Percentiles rank a stretch among this genome's conserved stretches.
Evolutionary conservation across 2,797 vertebrate genomes (phyloP).

Genomic region (Hephaestus fuliginosus): DNA sequence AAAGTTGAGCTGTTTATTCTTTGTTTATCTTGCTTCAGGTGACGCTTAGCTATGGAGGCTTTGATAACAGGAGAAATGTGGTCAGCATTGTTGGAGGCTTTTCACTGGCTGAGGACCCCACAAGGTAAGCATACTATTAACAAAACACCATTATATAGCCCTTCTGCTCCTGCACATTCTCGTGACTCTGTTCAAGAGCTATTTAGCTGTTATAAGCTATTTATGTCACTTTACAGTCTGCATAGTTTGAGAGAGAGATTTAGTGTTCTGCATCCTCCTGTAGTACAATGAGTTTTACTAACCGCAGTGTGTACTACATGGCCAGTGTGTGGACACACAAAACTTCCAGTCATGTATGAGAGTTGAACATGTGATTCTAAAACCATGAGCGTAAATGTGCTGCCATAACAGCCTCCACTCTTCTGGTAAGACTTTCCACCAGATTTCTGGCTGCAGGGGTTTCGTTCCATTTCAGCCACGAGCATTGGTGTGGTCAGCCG

Average conservation of each 20-base stretch:
- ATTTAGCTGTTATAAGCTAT: not conserved
- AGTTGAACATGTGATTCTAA: not conserved
- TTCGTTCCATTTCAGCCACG: not conserved
- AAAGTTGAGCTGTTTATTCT: not conserved
- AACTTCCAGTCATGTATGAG: not conserved
- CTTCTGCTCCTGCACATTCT: not conserved
- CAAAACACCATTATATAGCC: not conserved
- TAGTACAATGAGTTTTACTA: not conserved
- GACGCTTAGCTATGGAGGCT: slow-evolving; percentile 96
- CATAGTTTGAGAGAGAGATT: not conserved
- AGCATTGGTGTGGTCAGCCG: not conserved
- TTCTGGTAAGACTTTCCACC: not conserved
- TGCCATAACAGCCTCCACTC: not conserved
- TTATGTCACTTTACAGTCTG: not conserved
- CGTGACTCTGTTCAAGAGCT: too few relatives aligned
- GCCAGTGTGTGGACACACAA: not conserved
- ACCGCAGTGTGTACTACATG: not conserved
- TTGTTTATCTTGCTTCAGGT: slow-evolving; percentile 80
- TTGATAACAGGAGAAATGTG: slow-evolving; percentile 93
- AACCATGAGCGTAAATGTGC: not conserved
- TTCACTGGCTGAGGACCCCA: slow-evolving; percentile 92
- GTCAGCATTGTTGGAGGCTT: slow-evolving; percentile 90
- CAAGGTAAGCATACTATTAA: slow-evolving; percentile 82
- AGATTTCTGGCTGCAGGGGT: not conserved
- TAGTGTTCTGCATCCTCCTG: not conserved